Conservation (phyloP, 2,797 vertebrate genomes). For the Enteromius viviparus region DNA sequence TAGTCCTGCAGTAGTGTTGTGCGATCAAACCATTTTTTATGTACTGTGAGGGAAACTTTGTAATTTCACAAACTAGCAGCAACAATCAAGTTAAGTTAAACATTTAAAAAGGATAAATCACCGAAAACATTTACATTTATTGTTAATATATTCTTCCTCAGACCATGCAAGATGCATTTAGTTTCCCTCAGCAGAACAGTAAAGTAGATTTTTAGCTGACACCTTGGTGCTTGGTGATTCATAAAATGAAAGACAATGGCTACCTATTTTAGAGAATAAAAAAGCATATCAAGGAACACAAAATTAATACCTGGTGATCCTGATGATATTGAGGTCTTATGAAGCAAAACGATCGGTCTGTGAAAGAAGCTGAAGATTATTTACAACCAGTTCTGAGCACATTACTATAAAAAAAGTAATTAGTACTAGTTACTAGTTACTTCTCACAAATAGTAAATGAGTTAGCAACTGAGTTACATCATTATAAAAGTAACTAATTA, state of each 20-base stretch:
- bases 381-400: background rate
- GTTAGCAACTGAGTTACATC: too few relatives aligned
- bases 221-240: background rate
- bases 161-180: background rate
- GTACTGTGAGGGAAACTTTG: conserved; percentile 8
- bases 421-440: too few relatives aligned
- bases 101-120: background rate
- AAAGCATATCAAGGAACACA: background rate
- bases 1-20: conserved; percentile 69
- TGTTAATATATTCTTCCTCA: background rate
- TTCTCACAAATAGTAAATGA: too few relatives aligned
- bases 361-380: background rate
- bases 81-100: conserved; percentile 13
- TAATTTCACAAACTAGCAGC: conserved; percentile 12
- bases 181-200: background rate
- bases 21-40: conserved; percentile 66
- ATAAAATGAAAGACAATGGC: background rate
- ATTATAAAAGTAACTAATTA: too few relatives aligned
- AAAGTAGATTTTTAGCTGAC: background rate
- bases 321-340: background rate
- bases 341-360: background rate
- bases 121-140: background rate
- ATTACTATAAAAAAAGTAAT: too few relatives aligned
- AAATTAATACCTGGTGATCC: background rate
- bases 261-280: background rate